Conservation (phyloP, 2,797 vertebrate genomes). For the Sebastes vulpes region DNA sequence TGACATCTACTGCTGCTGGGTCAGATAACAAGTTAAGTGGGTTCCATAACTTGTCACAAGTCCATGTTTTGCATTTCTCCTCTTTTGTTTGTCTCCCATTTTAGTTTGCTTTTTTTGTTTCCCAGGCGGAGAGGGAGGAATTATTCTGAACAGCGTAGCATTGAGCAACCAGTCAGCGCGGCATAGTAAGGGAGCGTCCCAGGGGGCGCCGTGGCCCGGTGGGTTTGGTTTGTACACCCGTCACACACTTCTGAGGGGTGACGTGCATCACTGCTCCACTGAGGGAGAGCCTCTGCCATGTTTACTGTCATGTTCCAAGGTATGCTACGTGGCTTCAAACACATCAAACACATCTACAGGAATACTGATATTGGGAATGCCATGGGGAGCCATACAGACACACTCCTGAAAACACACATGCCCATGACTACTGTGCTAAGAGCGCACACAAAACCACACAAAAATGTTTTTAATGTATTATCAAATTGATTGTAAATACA, state of each 20-base stretch:
- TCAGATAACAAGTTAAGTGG: constrained; percentile 79
- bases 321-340: constrained; percentile 87
- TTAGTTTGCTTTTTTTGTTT: constrained; percentile 72
- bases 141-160: constrained; percentile 59
- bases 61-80: constrained; percentile 55
- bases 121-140: constrained; percentile 40
- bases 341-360: constrained; percentile 85
- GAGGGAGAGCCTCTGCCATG: constrained; percentile 86
- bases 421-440: constrained; percentile 33
- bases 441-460: constrained; percentile 41
- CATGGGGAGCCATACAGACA: constrained; percentile 70
- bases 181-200: constrained; percentile 71
- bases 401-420: constrained; percentile 67
- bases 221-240: constrained; percentile 85
- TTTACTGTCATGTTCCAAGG: constrained; percentile 88
- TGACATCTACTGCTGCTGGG: constrained; percentile 70
- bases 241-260: constrained; percentile 86
- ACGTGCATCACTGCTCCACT: constrained; percentile 83
- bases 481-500: background rate
- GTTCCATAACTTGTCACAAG: constrained; percentile 75
- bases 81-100: constrained; percentile 57
- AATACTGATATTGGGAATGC: constrained; percentile 87
- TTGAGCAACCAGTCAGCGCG: constrained; percentile 65
- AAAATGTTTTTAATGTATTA: constrained; percentile 12
- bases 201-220: constrained; percentile 76